phyloP scores from a whole-genome alignment of 2,113 vertebrate genomes.

The Rhodinocichla rosea region DNA sequence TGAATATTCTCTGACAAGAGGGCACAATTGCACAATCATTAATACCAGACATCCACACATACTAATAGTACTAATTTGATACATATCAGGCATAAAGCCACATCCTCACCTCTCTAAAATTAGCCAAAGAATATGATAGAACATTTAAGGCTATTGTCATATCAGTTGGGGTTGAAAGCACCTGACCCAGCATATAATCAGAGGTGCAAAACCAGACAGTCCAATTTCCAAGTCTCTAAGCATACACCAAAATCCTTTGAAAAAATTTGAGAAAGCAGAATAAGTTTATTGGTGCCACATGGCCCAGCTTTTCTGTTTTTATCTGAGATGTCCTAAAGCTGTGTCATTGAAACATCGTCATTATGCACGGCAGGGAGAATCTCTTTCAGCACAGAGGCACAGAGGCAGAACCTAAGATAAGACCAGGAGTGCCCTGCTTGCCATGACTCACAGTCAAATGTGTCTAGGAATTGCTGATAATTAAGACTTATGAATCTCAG shows the following conservation, averaged over 20 bases:
- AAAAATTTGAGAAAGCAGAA: not conserved
- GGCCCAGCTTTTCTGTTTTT: not conserved
- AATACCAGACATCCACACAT: not conserved
- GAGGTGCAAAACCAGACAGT: not conserved
- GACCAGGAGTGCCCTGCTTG: not conserved
- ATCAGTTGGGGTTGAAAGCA: not conserved
- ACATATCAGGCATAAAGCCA: not conserved
- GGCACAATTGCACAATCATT: rapidly evolving
- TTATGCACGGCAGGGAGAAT: not conserved
- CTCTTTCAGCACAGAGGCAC: not conserved
- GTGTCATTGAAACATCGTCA: not conserved
- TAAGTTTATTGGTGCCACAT: not conserved
- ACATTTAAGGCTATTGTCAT: not conserved
- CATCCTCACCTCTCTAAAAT: not conserved
- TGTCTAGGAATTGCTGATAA: not conserved
- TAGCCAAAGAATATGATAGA: not conserved
- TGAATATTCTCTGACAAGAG: not conserved
- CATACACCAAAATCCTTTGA: not conserved
- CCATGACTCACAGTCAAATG: not conserved
- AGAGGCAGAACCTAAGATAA: not conserved
- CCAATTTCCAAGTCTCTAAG: not conserved
- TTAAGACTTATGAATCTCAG: not conserved
- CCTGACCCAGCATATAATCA: not conserved
- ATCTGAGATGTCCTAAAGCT: not conserved
- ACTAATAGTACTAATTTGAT: not conserved